Evolutionary conservation across 2,113 vertebrate species (phyloP), one percentile per base, ranked within the genome.

Genomic region (Nycticorax nycticorax): DNA sequence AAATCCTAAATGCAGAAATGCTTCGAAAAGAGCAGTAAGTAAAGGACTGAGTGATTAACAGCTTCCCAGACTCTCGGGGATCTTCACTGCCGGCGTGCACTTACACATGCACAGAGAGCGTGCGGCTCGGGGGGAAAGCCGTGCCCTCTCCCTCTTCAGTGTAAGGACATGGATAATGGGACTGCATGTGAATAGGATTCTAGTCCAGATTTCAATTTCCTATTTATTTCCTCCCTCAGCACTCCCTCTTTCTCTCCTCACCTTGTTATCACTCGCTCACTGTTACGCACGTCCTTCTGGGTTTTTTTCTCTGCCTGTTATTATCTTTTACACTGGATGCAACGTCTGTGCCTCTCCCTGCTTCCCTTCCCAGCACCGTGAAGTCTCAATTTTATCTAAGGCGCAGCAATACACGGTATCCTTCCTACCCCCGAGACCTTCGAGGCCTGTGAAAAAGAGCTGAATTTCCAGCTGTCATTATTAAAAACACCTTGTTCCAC

Each of bases 21-120:
- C 30, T 68, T 76, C 73, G 52, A 56, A 84, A 96, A 91, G 27
- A 93, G 41, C 88, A 95, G 88, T 85, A 89, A 72, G 89, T 89
- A 37, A 77, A 79, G 52, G n/a, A 57, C 0, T 50, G 55, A 69
- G 26, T 69, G 85, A 82, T 75, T 78, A 89, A 63, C 62, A 67
- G 45, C 50, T 93, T 88, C 67, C 62, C 57, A 55, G 41, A 26
- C n/a, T 88, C 60, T 28, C 3, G 5, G 48, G 32, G 13, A 59
- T 85, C 57, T 92, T 82, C 14, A 8, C 22, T 57, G 84, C 39
- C 1, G 1, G 28, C 0, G 0, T 27, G 39, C 21, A 8, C 55
- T 83, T 28, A 13, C 21, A 45, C 3, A 7, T 5, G 3, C 52
- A 52, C 12, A 7, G 52, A 43, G 14, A 6, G 47, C 3, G 13